Evolutionary conservation across 2,113 vertebrate species (phyloP).

Genomic region (Hystrix cristata): DNA sequence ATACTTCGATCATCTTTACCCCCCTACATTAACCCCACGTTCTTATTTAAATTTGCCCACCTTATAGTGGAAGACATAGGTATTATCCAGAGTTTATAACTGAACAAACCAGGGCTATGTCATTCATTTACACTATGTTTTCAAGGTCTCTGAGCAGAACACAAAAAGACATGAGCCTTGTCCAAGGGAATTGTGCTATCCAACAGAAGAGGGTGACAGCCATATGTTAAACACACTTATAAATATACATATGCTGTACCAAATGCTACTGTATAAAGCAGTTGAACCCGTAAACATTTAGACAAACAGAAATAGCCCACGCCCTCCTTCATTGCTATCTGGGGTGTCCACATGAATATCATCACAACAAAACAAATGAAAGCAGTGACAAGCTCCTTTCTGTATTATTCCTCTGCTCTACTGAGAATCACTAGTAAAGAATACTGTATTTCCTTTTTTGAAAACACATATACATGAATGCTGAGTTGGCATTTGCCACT

Average conservation of each 20-base stretch:
- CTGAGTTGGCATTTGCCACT: neutral
- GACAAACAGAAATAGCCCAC: neutral
- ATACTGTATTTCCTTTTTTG: neutral
- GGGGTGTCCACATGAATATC: neutral
- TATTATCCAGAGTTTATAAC: neutral
- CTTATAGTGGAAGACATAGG: too few species aligned
- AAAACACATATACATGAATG: neutral
- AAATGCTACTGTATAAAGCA: too few species aligned
- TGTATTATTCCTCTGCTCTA: neutral
- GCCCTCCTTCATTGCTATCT: neutral
- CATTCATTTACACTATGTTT: neutral
- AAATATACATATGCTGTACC: neutral
- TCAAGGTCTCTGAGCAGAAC: neutral
- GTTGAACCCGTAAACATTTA: neutral
- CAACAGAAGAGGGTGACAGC: neutral
- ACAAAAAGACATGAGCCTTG: neutral
- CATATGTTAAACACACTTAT: neutral
- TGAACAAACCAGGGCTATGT: neutral
- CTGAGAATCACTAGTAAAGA: neutral
- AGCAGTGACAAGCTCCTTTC: neutral
- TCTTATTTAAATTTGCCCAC: neutral
- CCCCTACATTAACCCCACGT: neutral
- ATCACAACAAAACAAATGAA: neutral
- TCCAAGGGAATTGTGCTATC: neutral
- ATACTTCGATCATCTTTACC: neutral